Conservation (phyloP, 2,113 vertebrate genomes). For the Rana temporaria region DNA sequence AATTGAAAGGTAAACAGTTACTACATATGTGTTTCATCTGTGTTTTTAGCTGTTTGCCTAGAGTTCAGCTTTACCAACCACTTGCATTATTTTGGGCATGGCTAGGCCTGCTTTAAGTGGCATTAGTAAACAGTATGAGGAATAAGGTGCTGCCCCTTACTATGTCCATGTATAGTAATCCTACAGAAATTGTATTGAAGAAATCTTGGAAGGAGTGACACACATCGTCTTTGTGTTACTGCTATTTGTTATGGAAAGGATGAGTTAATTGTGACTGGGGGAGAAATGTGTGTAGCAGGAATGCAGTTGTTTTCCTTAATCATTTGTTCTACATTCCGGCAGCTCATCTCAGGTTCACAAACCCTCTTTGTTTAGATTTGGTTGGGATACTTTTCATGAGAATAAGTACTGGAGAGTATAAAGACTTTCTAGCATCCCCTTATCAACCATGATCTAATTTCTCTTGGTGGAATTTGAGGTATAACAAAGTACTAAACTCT, state of each 20-base stretch:
- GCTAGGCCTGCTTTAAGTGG: not conserved
- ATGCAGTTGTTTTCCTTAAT: conserved; percentile 42
- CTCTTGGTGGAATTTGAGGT: no score
- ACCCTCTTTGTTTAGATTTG: conserved; percentile 45
- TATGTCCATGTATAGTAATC: conserved; percentile 40
- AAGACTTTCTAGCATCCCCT: not conserved
- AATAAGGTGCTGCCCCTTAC: not conserved
- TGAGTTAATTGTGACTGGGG: conserved; percentile 18
- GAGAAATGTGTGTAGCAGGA: conserved; percentile 48
- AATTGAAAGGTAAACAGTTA: no score
- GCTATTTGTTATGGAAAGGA: conserved; percentile 34
- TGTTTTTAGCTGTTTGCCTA: no score
- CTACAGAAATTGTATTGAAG: not conserved
- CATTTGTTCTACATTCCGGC: conserved; percentile 34
- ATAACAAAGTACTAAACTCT: no score
- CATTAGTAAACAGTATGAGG: not conserved
- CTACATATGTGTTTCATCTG: no score
- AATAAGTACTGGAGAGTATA: not conserved
- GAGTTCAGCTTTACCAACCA: no score
- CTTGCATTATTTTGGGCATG: no score
- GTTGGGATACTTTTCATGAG: conserved; percentile 26
- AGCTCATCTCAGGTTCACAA: conserved; percentile 26
- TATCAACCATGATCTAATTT: no score
- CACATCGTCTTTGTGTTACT: conserved; percentile 32
- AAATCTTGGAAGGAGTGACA: conserved; percentile 33